Evolutionary conservation across 2,888 invertebrate species (phyloP).

Genomic region (Cephus pygmeus): DNA sequence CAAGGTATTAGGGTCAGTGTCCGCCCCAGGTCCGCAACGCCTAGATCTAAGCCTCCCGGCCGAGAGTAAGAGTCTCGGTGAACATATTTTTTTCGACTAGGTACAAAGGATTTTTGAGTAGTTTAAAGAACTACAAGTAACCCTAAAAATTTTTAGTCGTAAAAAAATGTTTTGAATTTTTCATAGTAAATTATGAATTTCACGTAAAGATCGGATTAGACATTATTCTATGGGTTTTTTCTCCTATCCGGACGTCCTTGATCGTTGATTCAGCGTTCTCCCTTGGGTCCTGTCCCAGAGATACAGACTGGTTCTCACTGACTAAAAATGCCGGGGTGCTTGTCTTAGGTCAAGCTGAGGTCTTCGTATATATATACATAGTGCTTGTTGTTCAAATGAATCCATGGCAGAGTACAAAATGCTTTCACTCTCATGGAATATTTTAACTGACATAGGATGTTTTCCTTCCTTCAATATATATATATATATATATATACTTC

Average conservation of each 20-base stretch:
- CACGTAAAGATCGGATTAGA: not conserved
- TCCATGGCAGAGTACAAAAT: slow-evolving; percentile 24
- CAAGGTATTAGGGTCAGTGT: not conserved
- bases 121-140: not conserved
- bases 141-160: too few relatives aligned
- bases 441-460: slow-evolving; percentile 23
- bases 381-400: too few relatives aligned
- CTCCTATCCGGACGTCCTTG: not conserved
- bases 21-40: not conserved
- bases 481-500: not conserved
- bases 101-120: not conserved
- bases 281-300: not conserved
- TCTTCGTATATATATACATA: not conserved
- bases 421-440: slow-evolving; percentile 45
- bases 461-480: not conserved
- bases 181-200: too few relatives aligned
- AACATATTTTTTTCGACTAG: not conserved
- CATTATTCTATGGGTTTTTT: not conserved
- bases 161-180: too few relatives aligned
- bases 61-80: not conserved
- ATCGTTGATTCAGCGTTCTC: not conserved
- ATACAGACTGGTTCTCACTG: not conserved
- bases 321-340: not conserved
- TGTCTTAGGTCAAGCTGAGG: not conserved
- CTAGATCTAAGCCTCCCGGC: not conserved